These are phyloP conservation scores for Falco concolor DNA, from an alignment of 2,797 vertebrate genomes.

Conservation along the genomic window DNA sequence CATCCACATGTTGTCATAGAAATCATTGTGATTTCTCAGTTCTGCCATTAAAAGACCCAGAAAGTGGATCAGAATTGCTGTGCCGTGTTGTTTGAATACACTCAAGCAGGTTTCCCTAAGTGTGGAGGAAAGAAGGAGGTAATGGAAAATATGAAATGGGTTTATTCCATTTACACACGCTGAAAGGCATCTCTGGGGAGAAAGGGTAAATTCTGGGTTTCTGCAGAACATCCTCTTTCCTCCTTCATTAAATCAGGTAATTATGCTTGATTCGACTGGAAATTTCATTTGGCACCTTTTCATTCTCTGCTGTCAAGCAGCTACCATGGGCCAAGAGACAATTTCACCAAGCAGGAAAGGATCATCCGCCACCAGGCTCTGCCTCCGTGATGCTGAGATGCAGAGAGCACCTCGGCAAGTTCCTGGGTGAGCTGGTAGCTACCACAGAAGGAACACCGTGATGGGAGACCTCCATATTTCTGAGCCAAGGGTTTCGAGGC, in stretches of 20 bases:
- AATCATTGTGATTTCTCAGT: neutral
- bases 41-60: neutral
- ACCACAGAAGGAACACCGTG: rapidly evolving
- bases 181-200: neutral
- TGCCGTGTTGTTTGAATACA: neutral
- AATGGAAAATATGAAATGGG: neutral
- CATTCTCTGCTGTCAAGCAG: neutral
- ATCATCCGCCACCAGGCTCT: neutral
- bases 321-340: neutral
- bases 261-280: neutral
- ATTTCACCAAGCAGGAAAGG: neutral
- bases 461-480: neutral
- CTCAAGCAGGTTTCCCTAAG: neutral
- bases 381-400: rapidly evolving
- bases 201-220: neutral
- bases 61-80: neutral
- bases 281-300: neutral
- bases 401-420: neutral
- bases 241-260: neutral
- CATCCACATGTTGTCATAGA: neutral
- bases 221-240: neutral
- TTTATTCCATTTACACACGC: neutral
- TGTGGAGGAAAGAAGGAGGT: neutral
- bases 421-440: neutral
- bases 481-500: neutral